Base-by-base conservation (phyloP, 2,113 vertebrate genomes). In the Semnornis frantzii region DNA sequence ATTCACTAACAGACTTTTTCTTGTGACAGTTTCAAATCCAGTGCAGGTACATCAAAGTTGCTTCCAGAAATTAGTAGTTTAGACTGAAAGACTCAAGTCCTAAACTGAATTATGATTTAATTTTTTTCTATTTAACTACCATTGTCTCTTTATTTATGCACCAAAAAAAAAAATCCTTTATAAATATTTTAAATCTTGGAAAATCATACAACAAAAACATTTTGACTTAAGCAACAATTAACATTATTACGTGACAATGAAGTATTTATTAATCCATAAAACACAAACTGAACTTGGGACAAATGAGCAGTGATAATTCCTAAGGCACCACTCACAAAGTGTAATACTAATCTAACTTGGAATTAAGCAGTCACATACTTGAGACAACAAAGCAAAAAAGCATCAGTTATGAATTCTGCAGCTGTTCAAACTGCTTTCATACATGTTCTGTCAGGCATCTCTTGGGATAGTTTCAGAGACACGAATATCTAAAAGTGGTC, bases 21-120 rank as follows among this genome's bases (percentile, higher is more conserved):
- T 69, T 58, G 30, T 66, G 79, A 92, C 70, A 95, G 87, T 85
- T 97, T 89, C 65, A 89, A 93, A 95, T 77, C 62, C 71, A 90
- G 73, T 95, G 85, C 30, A 94, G 55, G 59, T 73, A 12, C 68
- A 91, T 93, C 62, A 77, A 87, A 90, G 59, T 76, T 9, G 0
- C 19, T 93, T 63, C 59, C n/a, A 88, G 52, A 92, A 87, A 90
- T 95, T 86, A 91, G 70, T 58, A 62, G 37, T 57, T 92, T 91
- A 87, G 54, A 64, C 48, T 69, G 33, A 89, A 95, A 84, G 64
- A 42, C 14, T 83, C 2, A 0, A 24, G 74, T 90, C 80, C 85
- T 89, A 91, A 82, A 89, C 13, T 10, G 37, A 76, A 77, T 60
- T 30, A 48, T 37, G 62, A 52, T 80, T 71, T 63, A 55, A 55